These are phyloP conservation scores for Gallinago stenura DNA, from an alignment of 2,797 vertebrate genomes.

Conservation along the genomic window DNA sequence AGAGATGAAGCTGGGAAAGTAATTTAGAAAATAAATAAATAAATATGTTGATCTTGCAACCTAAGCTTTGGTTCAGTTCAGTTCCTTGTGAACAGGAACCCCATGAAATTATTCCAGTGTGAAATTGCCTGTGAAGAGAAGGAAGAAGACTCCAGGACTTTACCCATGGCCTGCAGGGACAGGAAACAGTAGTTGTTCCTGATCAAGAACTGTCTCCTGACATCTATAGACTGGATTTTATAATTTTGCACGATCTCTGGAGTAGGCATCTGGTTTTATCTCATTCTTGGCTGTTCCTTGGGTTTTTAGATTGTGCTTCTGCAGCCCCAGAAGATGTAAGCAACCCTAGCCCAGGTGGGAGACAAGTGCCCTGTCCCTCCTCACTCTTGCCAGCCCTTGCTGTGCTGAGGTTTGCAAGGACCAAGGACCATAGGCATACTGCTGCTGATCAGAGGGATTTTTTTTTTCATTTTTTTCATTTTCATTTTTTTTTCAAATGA, in stretches of 20 bases:
- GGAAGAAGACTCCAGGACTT: neutral
- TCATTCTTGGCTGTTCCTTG: neutral
- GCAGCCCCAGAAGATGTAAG: neutral
- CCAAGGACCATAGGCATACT: accelerated
- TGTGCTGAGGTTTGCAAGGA: neutral
- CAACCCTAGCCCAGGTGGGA: neutral
- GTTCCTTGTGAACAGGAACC: neutral
- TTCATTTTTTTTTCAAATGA: neutral
- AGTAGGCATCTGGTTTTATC: neutral
- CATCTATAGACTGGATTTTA: neutral
- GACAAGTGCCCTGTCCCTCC: neutral
- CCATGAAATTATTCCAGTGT: accelerated
- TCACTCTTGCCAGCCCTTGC: accelerated
- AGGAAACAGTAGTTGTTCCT: neutral
- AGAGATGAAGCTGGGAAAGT: neutral
- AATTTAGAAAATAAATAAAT: neutral
- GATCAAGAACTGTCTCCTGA: neutral
- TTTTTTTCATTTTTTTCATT: no score
- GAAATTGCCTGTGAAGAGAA: neutral
- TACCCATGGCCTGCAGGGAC: neutral
- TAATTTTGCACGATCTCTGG: neutral
- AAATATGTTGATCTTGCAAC: neutral
- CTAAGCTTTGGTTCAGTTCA: neutral
- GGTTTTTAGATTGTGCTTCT: neutral
- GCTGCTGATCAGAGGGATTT: neutral